These are phyloP conservation scores for Bambusicola thoracicus DNA, from an alignment of 2,113 vertebrate species.

Conservation along the genomic window DNA sequence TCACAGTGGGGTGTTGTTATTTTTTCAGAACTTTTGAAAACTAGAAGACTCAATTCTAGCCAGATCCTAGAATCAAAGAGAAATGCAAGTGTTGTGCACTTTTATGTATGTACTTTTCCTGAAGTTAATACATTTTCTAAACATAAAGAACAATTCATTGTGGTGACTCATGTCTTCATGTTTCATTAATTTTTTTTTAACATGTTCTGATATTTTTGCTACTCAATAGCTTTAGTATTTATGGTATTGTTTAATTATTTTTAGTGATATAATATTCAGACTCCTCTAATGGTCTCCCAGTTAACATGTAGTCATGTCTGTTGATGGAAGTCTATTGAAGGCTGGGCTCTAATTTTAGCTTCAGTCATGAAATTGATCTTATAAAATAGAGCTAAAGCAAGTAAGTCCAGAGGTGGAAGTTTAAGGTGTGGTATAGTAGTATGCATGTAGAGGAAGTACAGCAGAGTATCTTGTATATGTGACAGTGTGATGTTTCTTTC, in stretches of 20 bases:
- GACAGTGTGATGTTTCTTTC: neutral
- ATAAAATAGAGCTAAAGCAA: neutral
- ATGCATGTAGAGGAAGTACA: neutral
- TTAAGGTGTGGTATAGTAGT: neutral
- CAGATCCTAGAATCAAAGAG: neutral
- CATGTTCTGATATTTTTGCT: neutral
- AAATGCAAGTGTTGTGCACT: neutral
- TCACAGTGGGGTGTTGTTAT: neutral
- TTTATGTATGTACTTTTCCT: neutral
- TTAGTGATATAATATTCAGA: neutral
- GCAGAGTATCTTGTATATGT: accelerated
- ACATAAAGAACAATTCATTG: neutral
- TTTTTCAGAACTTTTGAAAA: neutral
- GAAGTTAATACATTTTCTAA: neutral
- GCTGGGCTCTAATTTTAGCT: neutral
- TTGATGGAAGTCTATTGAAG: neutral
- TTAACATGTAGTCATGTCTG: neutral
- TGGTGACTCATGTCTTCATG: neutral
- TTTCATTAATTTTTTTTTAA: neutral
- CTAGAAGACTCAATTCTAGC: neutral
- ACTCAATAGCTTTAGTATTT: neutral
- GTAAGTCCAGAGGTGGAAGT: neutral
- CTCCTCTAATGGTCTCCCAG: neutral
- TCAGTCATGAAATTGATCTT: neutral
- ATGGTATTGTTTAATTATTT: neutral